Evolutionary conservation across 2,113 vertebrate genomes (phyloP).

Genomic region (Anseranas semipalmata): DNA sequence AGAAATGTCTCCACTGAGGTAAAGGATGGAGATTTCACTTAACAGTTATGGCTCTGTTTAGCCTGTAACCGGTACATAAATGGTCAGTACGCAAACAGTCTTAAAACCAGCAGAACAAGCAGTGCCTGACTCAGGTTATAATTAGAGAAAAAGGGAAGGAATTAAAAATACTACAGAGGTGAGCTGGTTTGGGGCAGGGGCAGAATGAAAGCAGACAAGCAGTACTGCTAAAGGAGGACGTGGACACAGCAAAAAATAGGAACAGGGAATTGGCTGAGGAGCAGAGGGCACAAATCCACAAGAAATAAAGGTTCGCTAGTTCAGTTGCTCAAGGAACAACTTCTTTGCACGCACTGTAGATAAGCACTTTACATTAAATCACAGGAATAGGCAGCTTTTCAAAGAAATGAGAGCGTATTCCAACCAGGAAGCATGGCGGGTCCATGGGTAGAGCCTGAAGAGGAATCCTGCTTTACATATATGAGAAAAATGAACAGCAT

Average conservation of each 20-base stretch:
- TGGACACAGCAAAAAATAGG: background rate
- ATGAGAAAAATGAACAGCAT: background rate
- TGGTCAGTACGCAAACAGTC: background rate
- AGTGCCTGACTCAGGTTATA: background rate
- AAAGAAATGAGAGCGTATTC: background rate
- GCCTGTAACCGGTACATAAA: background rate
- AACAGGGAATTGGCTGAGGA: background rate
- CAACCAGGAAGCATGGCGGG: accelerated
- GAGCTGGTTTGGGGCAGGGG: background rate
- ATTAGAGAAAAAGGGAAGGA: background rate
- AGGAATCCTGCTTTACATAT: background rate
- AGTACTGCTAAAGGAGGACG: background rate
- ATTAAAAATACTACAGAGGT: background rate
- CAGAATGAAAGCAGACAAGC: background rate
- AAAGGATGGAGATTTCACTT: background rate
- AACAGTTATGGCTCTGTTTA: background rate
- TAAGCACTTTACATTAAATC: background rate
- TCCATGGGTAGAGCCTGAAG: background rate
- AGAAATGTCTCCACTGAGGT: background rate
- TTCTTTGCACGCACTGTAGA: accelerated
- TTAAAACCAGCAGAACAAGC: background rate
- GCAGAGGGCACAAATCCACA: background rate
- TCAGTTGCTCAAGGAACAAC: background rate
- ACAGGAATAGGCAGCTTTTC: background rate
- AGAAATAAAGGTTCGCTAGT: background rate